Conservation (phyloP, 2,888 invertebrate species). For the Malacosoma neustria region DNA sequence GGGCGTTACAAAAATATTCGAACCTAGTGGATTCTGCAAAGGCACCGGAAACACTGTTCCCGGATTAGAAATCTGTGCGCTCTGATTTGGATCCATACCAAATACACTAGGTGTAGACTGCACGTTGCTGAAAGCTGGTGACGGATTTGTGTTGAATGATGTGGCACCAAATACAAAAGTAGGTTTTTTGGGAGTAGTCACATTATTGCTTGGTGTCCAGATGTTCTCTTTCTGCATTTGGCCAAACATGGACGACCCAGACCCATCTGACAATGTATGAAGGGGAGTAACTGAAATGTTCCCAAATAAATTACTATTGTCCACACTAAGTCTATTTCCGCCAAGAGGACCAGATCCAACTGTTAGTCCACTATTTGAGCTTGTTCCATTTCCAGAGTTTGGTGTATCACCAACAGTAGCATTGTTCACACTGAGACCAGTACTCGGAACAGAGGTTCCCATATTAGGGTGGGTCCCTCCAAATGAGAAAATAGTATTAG, state of each 20-base stretch:
- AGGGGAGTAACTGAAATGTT: neutral
- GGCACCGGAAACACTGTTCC: constrained; percentile 30
- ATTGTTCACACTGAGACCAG: no score
- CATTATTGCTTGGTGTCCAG: constrained; percentile 31
- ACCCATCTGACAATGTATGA: neutral
- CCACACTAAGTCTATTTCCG: constrained; percentile 11
- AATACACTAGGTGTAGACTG: constrained; percentile 32
- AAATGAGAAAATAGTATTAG: no score
- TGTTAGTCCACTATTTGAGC: neutral
- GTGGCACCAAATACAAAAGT: constrained; percentile 38
- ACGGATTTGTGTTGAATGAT: constrained; percentile 23
- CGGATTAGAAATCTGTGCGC: constrained; percentile 7
- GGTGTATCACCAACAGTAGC: no score
- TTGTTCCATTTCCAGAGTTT: no score
- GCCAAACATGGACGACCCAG: constrained; percentile 23
- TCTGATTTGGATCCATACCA: constrained; percentile 28
- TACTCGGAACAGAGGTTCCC: no score
- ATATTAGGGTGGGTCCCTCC: no score
- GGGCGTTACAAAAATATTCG: constrained; percentile 33
- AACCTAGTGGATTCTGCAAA: constrained; percentile 21
- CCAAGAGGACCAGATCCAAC: neutral
- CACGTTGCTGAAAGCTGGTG: constrained; percentile 30
- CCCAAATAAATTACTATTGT: constrained; percentile 5
- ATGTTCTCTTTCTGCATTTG: constrained; percentile 33
- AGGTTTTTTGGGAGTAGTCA: constrained; percentile 36